A percentile compares a stretch with the other conserved stretches of the same genome.
These are phyloP conservation scores for Abscondita cerata DNA, from an alignment of 2,888 invertebrate species.

Conservation along the genomic window DNA sequence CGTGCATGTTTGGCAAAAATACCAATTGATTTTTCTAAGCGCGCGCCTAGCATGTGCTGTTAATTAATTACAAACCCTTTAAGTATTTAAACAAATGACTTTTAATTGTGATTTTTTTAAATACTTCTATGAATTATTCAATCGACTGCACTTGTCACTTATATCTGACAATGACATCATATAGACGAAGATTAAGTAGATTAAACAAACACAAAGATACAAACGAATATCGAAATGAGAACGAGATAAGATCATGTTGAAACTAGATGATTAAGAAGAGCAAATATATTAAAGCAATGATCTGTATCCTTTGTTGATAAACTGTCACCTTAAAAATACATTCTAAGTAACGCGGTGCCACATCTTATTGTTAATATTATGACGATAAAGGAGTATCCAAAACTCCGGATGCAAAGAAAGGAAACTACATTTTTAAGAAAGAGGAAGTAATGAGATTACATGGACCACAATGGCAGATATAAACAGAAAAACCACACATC, in stretches of 20 bases:
- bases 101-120: no score
- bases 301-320: slow-evolving; percentile 33
- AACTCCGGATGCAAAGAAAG: slow-evolving; percentile 31
- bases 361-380: no score
- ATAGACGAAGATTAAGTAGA: slow-evolving; percentile 31
- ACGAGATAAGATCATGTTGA: slow-evolving; percentile 35
- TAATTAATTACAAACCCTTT: no score
- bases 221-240: slow-evolving; percentile 31
- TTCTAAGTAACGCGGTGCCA: no score
- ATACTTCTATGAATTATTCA: no score
- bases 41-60: no score
- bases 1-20: no score
- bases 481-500: slow-evolving; percentile 30
- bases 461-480: slow-evolving; percentile 40
- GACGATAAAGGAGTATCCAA: slow-evolving; percentile 23
- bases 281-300: slow-evolving; percentile 38
- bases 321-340: slow-evolving; percentile 38
- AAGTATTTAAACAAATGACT: no score
- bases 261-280: slow-evolving; percentile 40
- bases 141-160: not conserved
- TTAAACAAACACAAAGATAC: slow-evolving; percentile 34
- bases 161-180: slow-evolving; percentile 22
- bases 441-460: slow-evolving; percentile 39
- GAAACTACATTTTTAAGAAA: slow-evolving; percentile 35
- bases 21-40: no score